These are phyloP conservation scores for Denticeps clupeoides DNA, from an alignment of 2,797 vertebrate species.

Conservation along the genomic window DNA sequence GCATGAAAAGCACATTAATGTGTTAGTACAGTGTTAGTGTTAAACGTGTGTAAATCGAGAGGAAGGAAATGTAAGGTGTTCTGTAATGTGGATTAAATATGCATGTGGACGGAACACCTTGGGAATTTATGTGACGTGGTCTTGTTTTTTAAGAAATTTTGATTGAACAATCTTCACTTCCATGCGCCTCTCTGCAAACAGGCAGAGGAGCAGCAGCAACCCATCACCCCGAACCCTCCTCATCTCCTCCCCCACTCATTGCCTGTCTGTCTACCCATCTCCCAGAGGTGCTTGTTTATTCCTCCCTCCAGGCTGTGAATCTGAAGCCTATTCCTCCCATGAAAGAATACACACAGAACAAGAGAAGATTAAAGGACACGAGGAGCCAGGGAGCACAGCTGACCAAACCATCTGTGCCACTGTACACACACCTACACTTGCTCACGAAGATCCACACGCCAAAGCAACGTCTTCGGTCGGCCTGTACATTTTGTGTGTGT, in stretches of 20 bases:
- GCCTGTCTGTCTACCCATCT: conserved; percentile 24
- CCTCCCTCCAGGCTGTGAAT: conserved; percentile 37
- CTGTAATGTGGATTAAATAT: too few species aligned
- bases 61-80: neutral
- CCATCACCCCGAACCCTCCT: conserved; percentile 26
- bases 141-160: too few species aligned
- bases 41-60: too few species aligned
- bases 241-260: conserved; percentile 20
- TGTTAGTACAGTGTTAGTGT: too few species aligned
- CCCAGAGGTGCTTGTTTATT: conserved; percentile 42
- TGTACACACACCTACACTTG: conserved; percentile 7
- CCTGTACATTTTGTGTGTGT: too few species aligned
- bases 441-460: conserved; percentile 8
- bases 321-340: conserved; percentile 30
- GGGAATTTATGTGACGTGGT: too few species aligned
- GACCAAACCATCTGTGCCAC: conserved; percentile 35
- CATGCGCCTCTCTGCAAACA: conserved; percentile 26
- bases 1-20: neutral
- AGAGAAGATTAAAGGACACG: conserved; percentile 34
- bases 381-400: conserved; percentile 30
- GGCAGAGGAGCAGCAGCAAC: conserved; percentile 16
- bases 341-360: conserved; percentile 35
- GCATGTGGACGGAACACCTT: too few species aligned
- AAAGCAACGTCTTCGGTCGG: too few species aligned
- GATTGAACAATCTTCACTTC: too few species aligned